Conservation (phyloP, 2,888 invertebrate genomes). For the Apomyelois bistriatella region DNA sequence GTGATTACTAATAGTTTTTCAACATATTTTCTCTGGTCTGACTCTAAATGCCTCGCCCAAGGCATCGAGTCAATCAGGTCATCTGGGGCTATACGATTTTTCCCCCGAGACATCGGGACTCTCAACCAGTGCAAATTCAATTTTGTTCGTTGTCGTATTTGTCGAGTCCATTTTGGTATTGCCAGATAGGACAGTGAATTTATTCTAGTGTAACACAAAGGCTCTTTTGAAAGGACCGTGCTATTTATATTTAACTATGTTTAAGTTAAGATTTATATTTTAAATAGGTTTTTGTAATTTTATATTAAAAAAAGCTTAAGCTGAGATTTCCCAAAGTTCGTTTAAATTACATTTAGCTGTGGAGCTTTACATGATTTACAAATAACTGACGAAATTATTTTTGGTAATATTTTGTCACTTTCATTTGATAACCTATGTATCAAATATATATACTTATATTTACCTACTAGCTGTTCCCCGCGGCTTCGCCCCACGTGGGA, state of each 20-base stretch:
- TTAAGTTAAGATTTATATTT: neutral
- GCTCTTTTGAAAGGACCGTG: conserved; percentile 28
- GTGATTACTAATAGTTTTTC: neutral
- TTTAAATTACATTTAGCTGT: too few relatives aligned
- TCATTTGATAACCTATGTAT: too few relatives aligned
- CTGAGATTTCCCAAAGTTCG: too few relatives aligned
- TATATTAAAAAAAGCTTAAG: too few relatives aligned
- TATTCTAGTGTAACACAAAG: conserved; percentile 32
- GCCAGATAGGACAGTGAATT: conserved; percentile 45
- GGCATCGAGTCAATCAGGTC: conserved; percentile 13
- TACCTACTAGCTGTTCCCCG: too few relatives aligned
- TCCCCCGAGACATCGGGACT: conserved; percentile 45
- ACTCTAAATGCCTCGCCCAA: neutral
- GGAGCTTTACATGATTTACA: too few relatives aligned
- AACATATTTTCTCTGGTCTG: neutral
- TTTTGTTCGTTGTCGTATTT: conserved; percentile 59
- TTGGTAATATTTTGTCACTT: too few relatives aligned
- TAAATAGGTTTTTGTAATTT: neutral
- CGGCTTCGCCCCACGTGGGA: too few relatives aligned
- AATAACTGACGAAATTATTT: too few relatives aligned
- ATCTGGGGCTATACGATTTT: conserved; percentile 29
- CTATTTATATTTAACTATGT: conserved; percentile 26
- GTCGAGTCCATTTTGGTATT: conserved; percentile 56
- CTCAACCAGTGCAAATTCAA: conserved; percentile 57
- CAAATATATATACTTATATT: too few relatives aligned